Conservation (phyloP, 1,140 invertebrate species). For the Trichonephila clavata region DNA sequence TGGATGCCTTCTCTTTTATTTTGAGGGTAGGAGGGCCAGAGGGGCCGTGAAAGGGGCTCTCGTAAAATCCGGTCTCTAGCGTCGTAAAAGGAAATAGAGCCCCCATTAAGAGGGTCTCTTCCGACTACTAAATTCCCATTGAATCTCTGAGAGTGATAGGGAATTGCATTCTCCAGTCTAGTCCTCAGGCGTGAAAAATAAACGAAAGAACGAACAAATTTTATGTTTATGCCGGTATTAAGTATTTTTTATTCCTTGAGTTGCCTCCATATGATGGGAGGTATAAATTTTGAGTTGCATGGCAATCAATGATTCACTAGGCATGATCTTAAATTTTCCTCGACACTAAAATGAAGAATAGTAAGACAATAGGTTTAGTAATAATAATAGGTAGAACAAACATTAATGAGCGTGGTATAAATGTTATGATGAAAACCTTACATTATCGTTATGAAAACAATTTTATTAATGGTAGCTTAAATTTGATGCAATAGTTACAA, state of each 20-base stretch:
- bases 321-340: constrained; percentile 3
- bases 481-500: too few species aligned
- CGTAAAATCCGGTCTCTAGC: constrained; percentile 34
- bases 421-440: neutral
- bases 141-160: constrained; percentile 14
- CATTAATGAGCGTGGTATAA: neutral
- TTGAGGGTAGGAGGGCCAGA: neutral
- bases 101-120: constrained; percentile 23
- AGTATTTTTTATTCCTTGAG: constrained; percentile 4
- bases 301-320: neutral
- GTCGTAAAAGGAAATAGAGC: constrained; percentile 60
- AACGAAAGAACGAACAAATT: constrained; percentile 4
- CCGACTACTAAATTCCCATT: constrained; percentile 48
- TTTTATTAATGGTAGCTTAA: too few species aligned
- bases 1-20: neutral
- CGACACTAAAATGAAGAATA: neutral
- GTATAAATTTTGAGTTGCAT: constrained; percentile 7
- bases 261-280: neutral
- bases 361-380: neutral
- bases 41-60: neutral
- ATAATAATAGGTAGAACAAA: neutral
- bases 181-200: constrained; percentile 40
- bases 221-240: constrained; percentile 33
- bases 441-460: too few species aligned
- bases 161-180: neutral